Conservation (phyloP, 2,113 vertebrate genomes). For the Pao palembangensis region DNA sequence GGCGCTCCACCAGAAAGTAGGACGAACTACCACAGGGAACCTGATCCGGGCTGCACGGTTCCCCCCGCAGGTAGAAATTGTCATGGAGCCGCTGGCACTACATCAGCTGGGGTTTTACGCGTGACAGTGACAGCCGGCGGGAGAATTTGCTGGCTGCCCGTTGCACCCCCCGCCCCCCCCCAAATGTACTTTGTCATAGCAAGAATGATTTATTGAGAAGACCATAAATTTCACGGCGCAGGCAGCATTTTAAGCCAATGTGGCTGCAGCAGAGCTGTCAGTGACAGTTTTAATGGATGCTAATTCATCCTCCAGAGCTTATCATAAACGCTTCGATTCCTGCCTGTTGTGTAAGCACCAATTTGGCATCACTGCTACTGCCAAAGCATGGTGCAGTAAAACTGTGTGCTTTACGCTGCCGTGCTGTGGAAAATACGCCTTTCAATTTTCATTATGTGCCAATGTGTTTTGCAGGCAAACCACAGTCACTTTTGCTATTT, state of each 20-base stretch:
- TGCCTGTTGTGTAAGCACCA: constrained; percentile 55
- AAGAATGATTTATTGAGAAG: constrained; percentile 63
- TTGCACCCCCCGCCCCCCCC: no score
- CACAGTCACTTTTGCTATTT: constrained; percentile 20
- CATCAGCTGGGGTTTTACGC: constrained; percentile 35
- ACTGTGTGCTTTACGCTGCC: constrained; percentile 29
- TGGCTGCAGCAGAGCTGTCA: constrained; percentile 55
- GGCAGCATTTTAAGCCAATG: constrained; percentile 40
- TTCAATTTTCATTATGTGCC: constrained; percentile 14
- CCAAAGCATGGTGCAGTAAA: constrained; percentile 46
- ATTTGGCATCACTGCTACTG: constrained; percentile 42
- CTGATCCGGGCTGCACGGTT: constrained; percentile 50
- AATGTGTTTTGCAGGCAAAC: constrained; percentile 37
- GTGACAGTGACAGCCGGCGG: constrained; percentile 42
- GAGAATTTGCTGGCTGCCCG: constrained; percentile 38
- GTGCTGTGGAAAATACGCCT: constrained; percentile 8
- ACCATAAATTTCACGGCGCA: constrained; percentile 35
- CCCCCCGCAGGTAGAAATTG: constrained; percentile 59
- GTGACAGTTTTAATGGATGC: constrained; percentile 54
- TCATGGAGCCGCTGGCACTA: constrained; percentile 32
- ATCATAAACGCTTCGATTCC: constrained; percentile 43
- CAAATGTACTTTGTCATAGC: constrained; percentile 60
- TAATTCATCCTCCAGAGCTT: constrained; percentile 59
- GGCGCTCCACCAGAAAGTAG: constrained; percentile 51
- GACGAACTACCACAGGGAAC: constrained; percentile 55